Percentiles rank a stretch among this genome's conserved stretches.
Evolutionary conservation across 2,113 vertebrate species (phyloP).

Genomic region (Vulpes ferrilata): DNA sequence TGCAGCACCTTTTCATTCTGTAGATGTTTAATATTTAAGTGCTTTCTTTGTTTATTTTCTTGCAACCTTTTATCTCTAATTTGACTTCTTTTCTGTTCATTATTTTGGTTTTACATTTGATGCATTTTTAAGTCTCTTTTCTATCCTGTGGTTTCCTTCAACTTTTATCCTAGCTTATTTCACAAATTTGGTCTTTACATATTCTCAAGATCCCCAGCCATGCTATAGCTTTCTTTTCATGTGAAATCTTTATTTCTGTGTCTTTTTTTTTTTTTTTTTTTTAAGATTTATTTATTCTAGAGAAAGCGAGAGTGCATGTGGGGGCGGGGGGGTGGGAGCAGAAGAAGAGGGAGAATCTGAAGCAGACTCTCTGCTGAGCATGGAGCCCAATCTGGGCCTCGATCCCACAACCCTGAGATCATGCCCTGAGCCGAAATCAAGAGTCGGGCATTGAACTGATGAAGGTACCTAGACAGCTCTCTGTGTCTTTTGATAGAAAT

Average conservation of each 20-base stretch:
- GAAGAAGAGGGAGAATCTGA: neutral
- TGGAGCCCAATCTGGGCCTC: neutral
- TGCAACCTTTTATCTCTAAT: neutral
- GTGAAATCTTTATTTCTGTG: neutral
- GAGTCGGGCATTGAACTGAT: neutral
- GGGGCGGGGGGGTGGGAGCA: neutral
- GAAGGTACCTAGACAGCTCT: neutral
- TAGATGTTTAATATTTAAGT: neutral
- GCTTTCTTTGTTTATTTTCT: constrained; percentile 11
- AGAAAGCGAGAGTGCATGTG: neutral
- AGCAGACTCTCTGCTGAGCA: neutral
- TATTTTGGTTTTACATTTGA: constrained; percentile 6
- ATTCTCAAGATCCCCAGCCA: neutral
- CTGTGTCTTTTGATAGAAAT: neutral
- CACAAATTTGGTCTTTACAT: neutral
- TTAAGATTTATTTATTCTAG: neutral
- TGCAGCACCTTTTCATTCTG: neutral
- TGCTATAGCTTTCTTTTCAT: neutral
- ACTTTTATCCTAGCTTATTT: neutral
- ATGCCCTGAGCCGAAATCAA: neutral
- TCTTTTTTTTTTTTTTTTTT: neutral
- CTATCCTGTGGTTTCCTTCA: neutral
- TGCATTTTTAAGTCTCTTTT: neutral
- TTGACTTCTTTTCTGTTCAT: neutral
- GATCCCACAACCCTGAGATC: neutral